Evolutionary conservation across 2,888 invertebrate species (phyloP).

Genomic region (Listrodromus nycthemerus): DNA sequence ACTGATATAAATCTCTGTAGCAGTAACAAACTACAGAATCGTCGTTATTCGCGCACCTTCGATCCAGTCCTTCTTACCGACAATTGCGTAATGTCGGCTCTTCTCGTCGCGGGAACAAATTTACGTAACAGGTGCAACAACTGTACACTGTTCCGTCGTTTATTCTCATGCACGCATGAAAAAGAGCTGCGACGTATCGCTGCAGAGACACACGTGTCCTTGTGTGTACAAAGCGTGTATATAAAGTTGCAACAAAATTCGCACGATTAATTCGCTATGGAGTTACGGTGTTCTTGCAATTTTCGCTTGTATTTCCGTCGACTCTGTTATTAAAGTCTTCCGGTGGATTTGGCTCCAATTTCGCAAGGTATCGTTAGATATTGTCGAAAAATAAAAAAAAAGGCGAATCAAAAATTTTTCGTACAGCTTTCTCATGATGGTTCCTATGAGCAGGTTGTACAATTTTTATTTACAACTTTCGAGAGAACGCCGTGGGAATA

Average conservation of each 20-base stretch:
- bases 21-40: background rate
- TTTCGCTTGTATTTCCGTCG: slow-evolving; percentile 30
- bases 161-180: slow-evolving; percentile 53
- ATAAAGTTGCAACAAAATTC: slow-evolving; percentile 56
- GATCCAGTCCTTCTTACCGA: slow-evolving; percentile 37
- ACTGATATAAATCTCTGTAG: slow-evolving; percentile 36
- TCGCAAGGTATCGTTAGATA: slow-evolving; percentile 12
- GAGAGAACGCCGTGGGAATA: too few species aligned
- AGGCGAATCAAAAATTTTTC: too few species aligned
- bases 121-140: slow-evolving; percentile 60
- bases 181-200: slow-evolving; percentile 17
- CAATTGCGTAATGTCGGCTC: slow-evolving; percentile 59
- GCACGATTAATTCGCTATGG: slow-evolving; percentile 57
- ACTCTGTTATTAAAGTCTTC: slow-evolving; percentile 36
- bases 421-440: too few species aligned
- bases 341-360: slow-evolving; percentile 9
- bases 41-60: slow-evolving; percentile 31
- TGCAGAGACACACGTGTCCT: background rate
- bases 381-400: background rate
- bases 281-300: slow-evolving; percentile 1
- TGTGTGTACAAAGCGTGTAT: slow-evolving; percentile 16
- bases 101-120: slow-evolving; percentile 54
- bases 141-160: slow-evolving; percentile 46
- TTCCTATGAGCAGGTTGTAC: too few species aligned
- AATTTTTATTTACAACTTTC: too few species aligned